Base-by-base conservation (phyloP, 2,888 invertebrate species). In the Lamellibrachia satsuma region DNA sequence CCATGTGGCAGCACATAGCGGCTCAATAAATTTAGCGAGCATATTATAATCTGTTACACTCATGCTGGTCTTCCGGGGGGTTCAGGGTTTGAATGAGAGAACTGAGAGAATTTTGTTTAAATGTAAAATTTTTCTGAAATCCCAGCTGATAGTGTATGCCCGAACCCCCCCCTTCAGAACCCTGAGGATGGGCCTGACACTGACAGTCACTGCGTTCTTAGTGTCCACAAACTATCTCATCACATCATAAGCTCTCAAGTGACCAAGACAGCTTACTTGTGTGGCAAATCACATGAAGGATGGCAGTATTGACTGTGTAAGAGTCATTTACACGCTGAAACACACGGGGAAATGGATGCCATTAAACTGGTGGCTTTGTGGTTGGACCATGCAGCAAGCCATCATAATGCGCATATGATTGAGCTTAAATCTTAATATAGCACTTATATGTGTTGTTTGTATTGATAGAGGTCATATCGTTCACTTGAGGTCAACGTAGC, bases 271-370 rank as follows among this genome's bases (percentile, higher is more conserved):
- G 75, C 75, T 22, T 75, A 22, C 4, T 15, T n/a, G 39, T 75
- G 75, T 75, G 75, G 75, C 75, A 75, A 75, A 75, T 75, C 75
- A 22, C 75, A 75, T 75, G 75, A 75, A 75, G n/a, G 75, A 75
- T n/a, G 22, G 3, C 75, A 75, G 75, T 75, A 75, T 75, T 75
- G 75, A 75, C 75, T 75, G 75, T 75, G 75, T 75, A 22, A 22
- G 22, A n/a, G 75, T 75, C 75, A 75, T 75, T 75, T 75, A 75
- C 22, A 22, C 15, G 75, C 15, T 75, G 75, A 75, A 75, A 75
- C 75, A n/a, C 75, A 22, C 15, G 22, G 75, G 75, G 75, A 75
- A 75, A 75, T 75, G 75, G 75, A 75, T 22, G 6, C n/a, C 75
- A 75, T 75, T 75, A 75, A 75, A 75, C 75, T 75, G n/a, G 75